These are phyloP conservation scores for Pithys albifrons DNA, from an alignment of 2,113 vertebrate genomes.

Conservation along the genomic window DNA sequence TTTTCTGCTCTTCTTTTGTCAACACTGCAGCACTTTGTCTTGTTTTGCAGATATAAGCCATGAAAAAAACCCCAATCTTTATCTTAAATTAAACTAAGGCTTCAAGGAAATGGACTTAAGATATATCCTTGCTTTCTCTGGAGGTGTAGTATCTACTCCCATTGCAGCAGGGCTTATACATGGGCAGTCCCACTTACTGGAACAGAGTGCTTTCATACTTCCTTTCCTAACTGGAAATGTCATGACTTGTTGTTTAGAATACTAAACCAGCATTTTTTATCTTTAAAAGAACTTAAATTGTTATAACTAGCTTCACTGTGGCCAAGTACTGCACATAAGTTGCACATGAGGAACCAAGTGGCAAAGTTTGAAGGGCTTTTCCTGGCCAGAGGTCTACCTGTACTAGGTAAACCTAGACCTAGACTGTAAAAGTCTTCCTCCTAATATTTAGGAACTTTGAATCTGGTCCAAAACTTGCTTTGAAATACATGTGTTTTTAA, in stretches of 20 bases:
- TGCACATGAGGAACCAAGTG: not conserved
- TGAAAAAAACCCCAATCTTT: not conserved
- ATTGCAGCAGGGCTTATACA: not conserved
- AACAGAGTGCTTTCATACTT: not conserved
- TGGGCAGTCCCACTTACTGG: not conserved
- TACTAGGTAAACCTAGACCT: not conserved
- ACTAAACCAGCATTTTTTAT: not conserved
- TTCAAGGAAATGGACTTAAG: not conserved
- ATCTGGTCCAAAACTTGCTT: not conserved
- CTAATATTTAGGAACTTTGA: not conserved
- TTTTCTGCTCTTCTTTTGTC: not conserved
- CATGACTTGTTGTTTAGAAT: not conserved
- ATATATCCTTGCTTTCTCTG: not conserved
- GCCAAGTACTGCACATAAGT: not conserved
- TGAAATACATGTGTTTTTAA: not conserved
- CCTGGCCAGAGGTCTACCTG: not conserved
- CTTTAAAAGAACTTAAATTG: not conserved
- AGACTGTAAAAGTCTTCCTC: not conserved
- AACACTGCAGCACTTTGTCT: not conserved
- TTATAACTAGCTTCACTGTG: not conserved
- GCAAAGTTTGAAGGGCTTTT: not conserved
- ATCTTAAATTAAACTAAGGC: not conserved
- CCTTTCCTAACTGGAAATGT: not conserved
- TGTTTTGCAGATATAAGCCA: not conserved
- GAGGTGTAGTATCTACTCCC: not conserved